These are phyloP conservation scores for Danio aesculapii DNA, from an alignment of 2,797 vertebrate genomes.

Conservation along the genomic window DNA sequence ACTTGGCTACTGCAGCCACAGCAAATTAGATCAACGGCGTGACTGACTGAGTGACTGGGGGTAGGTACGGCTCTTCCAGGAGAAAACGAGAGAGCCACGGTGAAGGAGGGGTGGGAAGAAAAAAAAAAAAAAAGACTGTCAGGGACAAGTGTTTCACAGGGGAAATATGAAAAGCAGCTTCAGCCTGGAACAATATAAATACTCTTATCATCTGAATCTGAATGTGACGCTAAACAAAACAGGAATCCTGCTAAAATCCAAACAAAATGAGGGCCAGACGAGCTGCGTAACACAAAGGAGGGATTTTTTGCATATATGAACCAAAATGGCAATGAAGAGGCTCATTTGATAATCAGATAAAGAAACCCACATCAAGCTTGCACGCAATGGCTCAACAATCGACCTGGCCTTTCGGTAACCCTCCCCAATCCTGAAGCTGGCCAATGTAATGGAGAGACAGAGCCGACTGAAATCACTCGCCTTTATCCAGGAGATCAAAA, in stretches of 20 bases:
- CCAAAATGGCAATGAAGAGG: conserved; percentile 81
- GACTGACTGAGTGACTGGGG: conserved; percentile 72
- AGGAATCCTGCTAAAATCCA: conserved; percentile 67
- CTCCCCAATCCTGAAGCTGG: conserved; percentile 30
- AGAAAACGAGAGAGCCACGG: background rate
- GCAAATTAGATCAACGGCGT: conserved; percentile 81
- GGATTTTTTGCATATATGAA: conserved; percentile 82
- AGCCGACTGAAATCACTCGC: conserved; percentile 5
- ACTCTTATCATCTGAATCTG: conserved; percentile 62
- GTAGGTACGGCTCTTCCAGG: conserved; percentile 47
- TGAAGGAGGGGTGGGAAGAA: too few species aligned
- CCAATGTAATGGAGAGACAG: conserved; percentile 12
- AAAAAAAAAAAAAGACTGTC: background rate
- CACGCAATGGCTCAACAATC: conserved; percentile 71
- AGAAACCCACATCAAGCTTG: conserved; percentile 65
- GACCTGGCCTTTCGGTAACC: conserved; percentile 34
- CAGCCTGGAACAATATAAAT: conserved; percentile 14
- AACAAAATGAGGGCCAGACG: conserved; percentile 57
- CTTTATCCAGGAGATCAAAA: conserved; percentile 19
- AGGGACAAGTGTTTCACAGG: conserved; percentile 23
- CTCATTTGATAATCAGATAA: conserved; percentile 85
- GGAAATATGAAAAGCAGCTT: conserved; percentile 43
- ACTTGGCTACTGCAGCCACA: conserved; percentile 83
- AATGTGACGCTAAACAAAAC: conserved; percentile 71
- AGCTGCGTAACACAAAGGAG: conserved; percentile 66